Conservation (phyloP, 2,888 invertebrate genomes). For the Empis stercorea region DNA sequence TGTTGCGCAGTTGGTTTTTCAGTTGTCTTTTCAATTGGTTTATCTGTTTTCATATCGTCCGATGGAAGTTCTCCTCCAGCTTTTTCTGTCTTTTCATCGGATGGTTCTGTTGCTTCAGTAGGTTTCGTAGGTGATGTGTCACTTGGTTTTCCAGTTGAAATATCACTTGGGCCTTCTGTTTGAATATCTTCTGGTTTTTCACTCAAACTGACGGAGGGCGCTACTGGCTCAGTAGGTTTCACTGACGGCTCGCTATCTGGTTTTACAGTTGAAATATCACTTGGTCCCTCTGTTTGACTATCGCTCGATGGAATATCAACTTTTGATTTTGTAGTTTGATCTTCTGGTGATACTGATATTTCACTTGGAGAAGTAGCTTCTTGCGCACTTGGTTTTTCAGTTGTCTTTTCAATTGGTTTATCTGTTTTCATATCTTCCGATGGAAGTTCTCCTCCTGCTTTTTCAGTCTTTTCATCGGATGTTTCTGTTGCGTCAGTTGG, state of each 20-base stretch:
- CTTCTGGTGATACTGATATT: no score
- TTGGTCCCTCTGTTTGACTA: not conserved
- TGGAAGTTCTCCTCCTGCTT: not conserved
- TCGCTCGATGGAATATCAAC: not conserved
- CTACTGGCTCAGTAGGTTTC: no score
- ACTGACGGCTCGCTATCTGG: no score
- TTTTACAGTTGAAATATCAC: not conserved
- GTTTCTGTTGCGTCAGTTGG: conserved; percentile 1
- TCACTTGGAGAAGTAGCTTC: not conserved
- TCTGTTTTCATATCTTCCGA: not conserved
- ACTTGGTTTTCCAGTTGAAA: no score
- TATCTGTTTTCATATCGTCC: not conserved
- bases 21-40: conserved; percentile 6
- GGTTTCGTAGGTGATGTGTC: conserved; percentile 6
- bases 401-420: conserved; percentile 6
- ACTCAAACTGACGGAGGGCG: no score
- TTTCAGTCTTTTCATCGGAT: conserved; percentile 4
- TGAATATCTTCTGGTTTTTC: not conserved
- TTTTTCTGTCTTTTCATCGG: conserved; percentile 3
- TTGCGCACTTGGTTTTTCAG: not conserved
- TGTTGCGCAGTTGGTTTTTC: not conserved
- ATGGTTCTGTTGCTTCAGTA: not conserved
- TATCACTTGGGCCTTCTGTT: not conserved
- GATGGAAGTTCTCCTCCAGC: not conserved
- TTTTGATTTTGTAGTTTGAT: no score